Conservation (phyloP, 2,113 vertebrate species). For the Arizona elegans region DNA sequence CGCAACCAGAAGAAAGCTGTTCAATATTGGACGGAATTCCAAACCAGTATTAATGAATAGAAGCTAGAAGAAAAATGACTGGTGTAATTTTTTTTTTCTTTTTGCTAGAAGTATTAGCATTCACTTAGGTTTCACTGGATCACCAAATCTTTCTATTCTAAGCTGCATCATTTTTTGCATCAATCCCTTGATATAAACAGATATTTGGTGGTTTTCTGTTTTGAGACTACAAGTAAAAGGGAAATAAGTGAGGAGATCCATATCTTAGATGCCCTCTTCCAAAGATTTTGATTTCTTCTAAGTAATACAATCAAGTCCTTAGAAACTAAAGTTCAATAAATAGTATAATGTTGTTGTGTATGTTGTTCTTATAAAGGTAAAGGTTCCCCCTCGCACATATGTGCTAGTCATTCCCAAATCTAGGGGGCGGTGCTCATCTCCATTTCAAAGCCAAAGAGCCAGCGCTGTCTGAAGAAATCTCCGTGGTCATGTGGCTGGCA, state of each 20-base stretch:
- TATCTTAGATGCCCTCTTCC: conserved; percentile 5
- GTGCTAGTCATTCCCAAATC: no score
- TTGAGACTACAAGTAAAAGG: not conserved
- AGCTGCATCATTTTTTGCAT: not conserved
- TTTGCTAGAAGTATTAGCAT: not conserved
- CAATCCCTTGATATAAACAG: not conserved
- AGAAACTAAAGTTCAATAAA: conserved; percentile 55
- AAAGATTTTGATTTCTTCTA: conserved; percentile 52
- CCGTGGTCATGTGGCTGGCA: no score
- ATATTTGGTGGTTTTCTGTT: not conserved
- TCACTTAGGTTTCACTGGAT: not conserved
- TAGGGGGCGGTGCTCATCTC: no score
- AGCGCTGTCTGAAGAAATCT: no score
- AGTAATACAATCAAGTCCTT: conserved; percentile 33
- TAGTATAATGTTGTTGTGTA: conserved; percentile 51
- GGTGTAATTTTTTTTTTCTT: not conserved
- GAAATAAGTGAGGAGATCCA: not conserved
- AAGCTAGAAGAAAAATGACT: not conserved
- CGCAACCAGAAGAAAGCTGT: not conserved
- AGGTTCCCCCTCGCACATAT: no score
- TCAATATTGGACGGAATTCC: not conserved
- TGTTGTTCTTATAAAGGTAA: conserved; percentile 13
- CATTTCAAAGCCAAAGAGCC: no score
- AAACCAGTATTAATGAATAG: not conserved
- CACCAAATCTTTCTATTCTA: not conserved